Evolutionary conservation across 2,888 invertebrate genomes (phyloP).

Genomic region (Blastobasis adustella): DNA sequence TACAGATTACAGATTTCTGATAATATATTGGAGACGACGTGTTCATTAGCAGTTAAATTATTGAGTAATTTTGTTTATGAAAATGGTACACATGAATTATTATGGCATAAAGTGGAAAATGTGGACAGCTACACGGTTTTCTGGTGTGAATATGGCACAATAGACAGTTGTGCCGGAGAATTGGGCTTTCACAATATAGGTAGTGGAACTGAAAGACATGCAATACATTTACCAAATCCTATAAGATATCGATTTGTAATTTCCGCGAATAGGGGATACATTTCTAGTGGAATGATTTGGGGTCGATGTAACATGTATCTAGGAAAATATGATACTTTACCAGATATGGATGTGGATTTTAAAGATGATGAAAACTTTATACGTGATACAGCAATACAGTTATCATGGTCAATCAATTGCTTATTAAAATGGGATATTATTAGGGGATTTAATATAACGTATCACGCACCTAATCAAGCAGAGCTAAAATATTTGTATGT

Average conservation of each 20-base stretch:
- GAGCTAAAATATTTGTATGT: not conserved
- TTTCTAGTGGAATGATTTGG: slow-evolving; percentile 1
- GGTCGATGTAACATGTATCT: not conserved
- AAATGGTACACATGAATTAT: slow-evolving; percentile 77
- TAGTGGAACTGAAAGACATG: not conserved
- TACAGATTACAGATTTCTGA: slow-evolving; percentile 24
- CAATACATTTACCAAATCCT: not conserved
- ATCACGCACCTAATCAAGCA: slow-evolving; percentile 60
- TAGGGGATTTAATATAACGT: slow-evolving; percentile 78
- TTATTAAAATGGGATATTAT: slow-evolving; percentile 36
- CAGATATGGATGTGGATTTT: too few species aligned
- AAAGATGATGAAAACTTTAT: too few species aligned
- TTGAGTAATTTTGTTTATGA: slow-evolving; percentile 78
- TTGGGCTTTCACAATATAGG: not conserved
- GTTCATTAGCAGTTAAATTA: slow-evolving; percentile 27
- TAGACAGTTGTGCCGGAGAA: slow-evolving; percentile 5
- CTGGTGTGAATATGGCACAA: slow-evolving; percentile 70
- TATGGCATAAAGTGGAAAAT: slow-evolving; percentile 75
- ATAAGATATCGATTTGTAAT: slow-evolving; percentile 76
- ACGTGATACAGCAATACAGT: not conserved
- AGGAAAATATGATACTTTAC: not conserved
- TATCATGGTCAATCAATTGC: slow-evolving; percentile 79
- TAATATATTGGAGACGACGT: slow-evolving; percentile 80
- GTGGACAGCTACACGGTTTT: slow-evolving; percentile 79
- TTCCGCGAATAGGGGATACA: slow-evolving; percentile 1